Evolutionary conservation across 2,113 vertebrate genomes (phyloP).

Genomic region (Bos indicus): DNA sequence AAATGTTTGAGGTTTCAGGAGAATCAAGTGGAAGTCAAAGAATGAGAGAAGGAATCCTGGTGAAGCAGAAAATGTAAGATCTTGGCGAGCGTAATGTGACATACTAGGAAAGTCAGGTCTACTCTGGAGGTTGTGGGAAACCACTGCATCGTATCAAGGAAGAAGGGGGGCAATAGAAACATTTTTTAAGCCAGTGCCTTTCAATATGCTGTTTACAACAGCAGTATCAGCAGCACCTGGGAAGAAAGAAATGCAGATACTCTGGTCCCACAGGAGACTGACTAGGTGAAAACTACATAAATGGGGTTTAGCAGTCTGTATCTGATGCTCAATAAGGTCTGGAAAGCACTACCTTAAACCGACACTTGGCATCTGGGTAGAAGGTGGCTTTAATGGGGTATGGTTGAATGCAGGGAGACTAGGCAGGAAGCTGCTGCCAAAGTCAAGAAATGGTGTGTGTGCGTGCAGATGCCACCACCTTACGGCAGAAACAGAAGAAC

Average conservation of each 20-base stretch:
- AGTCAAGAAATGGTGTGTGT: neutral
- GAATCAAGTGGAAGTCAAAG: neutral
- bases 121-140: neutral
- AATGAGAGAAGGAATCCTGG: neutral
- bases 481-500: neutral
- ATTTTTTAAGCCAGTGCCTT: neutral
- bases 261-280: neutral
- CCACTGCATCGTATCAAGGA: neutral
- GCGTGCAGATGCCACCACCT: neutral
- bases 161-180: neutral
- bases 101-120: neutral
- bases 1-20: neutral
- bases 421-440: neutral
- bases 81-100: neutral
- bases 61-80: neutral
- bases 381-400: neutral
- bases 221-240: neutral
- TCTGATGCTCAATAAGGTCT: neutral
- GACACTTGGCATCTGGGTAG: neutral
- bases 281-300: neutral
- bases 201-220: neutral
- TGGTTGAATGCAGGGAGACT: neutral
- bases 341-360: neutral
- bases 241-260: neutral
- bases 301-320: neutral